Evolutionary conservation across 2,888 invertebrate genomes (phyloP), one percentile per base, ranked within the genome.

Genomic region (Platycnemis pennipes): DNA sequence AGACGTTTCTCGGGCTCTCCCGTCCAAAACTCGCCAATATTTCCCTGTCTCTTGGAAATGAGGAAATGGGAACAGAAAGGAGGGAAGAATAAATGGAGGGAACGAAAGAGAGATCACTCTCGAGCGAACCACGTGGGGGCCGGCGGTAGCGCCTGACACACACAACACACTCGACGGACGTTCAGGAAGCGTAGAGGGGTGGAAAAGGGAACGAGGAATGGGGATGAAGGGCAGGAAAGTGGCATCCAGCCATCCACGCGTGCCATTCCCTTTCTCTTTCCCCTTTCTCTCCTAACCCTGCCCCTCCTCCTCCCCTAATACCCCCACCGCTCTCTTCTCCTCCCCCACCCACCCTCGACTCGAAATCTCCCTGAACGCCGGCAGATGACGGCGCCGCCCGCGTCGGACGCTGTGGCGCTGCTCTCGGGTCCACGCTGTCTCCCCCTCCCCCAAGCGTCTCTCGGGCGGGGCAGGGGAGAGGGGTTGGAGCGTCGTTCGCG

Each of bases 401-500:
- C 63, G 45, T 42, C 44, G 44, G 89, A 89, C 89, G 56, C 89
- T 37, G 89, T 63, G 91, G 91, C 91, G 91, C 91, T 69, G 63
- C 44, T 11, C 31, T 45, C 87, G 89, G 89, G 37, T 89, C 53
- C 53, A 53, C n/a, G 53, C 37, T n/a, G 42, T 89, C 37, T 46
- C 53, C 19, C 42, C 8, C 42, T 53, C 26, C 56, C 91, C 22
- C 56, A 26, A 37, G 37, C 37, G 31, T 53, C 31, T 89, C 89
- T 16, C n/a, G 37, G 16, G 63, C 22, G 91, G 56, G 31, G 63
- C 26, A 53, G 63, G 63, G n/a, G 42, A 26, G 91, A 37, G 26
- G 42, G 56, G 53, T 19, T 13, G 53, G 49, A 19, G 77, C n/a
- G 3, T 77, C n/a, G 22, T n/a, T 63, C 63, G 13, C 13, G 56